Percentiles rank a stretch among this genome's conserved stretches.
phyloP scores from a whole-genome alignment of 2,113 vertebrate genomes.

The Sinosuthora webbiana region DNA sequence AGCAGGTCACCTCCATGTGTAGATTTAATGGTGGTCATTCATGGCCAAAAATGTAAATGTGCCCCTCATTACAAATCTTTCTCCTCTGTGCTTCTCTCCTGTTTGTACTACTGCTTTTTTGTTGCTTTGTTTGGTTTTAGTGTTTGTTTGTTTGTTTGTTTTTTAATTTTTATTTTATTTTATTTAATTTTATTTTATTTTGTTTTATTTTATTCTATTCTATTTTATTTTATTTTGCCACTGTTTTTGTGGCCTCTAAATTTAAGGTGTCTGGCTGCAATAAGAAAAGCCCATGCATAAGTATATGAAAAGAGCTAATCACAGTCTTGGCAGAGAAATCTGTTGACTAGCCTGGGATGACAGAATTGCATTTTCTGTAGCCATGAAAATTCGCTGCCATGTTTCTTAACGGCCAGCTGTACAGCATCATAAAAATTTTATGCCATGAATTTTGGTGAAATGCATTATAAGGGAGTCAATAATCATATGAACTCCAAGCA shows the following conservation, averaged over 20 bases:
- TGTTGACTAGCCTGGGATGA: not conserved
- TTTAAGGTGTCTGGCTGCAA: not conserved
- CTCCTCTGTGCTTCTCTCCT: not conserved
- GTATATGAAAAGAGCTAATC: not conserved
- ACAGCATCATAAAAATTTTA: not conserved
- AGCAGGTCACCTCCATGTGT: not conserved
- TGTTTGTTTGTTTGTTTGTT: no score
- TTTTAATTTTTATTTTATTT: not conserved
- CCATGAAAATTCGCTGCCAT: not conserved
- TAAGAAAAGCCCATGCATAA: not conserved
- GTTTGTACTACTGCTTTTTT: not conserved
- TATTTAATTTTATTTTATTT: not conserved
- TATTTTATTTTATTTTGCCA: not conserved
- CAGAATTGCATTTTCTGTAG: not conserved
- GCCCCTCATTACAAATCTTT: not conserved
- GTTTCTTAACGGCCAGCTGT: conserved; percentile 10
- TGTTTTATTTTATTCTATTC: no score
- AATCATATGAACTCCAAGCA: not conserved
- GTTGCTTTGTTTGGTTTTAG: not conserved
- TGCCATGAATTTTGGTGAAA: conserved; percentile 12
- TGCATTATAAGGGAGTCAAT: not conserved
- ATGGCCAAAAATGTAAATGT: not conserved
- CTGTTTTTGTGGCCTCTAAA: not conserved
- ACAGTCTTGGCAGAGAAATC: not conserved
- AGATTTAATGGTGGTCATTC: not conserved